Percentiles rank a stretch among this genome's conserved stretches.
Evolutionary conservation across 2,888 invertebrate species (phyloP).

Genomic region (Cheilosia soror): DNA sequence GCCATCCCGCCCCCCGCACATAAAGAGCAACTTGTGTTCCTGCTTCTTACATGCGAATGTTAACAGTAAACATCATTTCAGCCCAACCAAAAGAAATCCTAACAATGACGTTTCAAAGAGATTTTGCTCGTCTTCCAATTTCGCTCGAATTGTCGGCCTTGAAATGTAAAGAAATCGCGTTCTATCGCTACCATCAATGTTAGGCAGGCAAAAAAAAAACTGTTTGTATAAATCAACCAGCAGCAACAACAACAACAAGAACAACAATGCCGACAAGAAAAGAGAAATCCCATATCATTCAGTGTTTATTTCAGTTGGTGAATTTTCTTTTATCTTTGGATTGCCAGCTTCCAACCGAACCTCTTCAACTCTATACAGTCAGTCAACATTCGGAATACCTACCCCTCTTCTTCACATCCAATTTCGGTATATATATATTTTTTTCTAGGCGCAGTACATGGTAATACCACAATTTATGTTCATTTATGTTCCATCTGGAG

Average conservation of each 20-base stretch:
- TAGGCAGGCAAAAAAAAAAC: conserved; percentile 8
- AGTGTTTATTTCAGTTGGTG: conserved; percentile 52
- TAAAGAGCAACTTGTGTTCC: conserved; percentile 40
- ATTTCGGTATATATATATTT: neutral
- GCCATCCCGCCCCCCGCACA: conserved; percentile 9
- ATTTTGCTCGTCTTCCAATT: conserved; percentile 42
- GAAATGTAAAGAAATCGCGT: conserved; percentile 45
- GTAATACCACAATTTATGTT: conserved; percentile 48
- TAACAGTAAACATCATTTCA: conserved; percentile 15
- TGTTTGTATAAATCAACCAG: conserved; percentile 42
- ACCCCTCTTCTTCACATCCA: neutral
- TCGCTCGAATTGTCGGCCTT: conserved; percentile 37
- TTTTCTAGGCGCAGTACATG: neutral
- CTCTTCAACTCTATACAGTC: conserved; percentile 24
- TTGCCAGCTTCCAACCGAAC: conserved; percentile 14
- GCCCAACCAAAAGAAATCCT: conserved; percentile 17
- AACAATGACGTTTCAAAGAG: conserved; percentile 51
- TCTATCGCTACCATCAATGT: conserved; percentile 39
- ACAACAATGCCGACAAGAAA: neutral
- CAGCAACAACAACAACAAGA: conserved; percentile 17
- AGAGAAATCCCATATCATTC: conserved; percentile 53
- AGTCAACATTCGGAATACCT: conserved; percentile 34
- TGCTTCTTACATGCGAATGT: neutral
- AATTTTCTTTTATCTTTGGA: conserved; percentile 55
- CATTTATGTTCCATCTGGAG: conserved; percentile 37